A percentile compares a stretch with the other conserved stretches of the same genome.
These are phyloP conservation scores for Tetrapedia diversipes DNA, from an alignment of 2,888 invertebrate genomes.

Conservation along the genomic window DNA sequence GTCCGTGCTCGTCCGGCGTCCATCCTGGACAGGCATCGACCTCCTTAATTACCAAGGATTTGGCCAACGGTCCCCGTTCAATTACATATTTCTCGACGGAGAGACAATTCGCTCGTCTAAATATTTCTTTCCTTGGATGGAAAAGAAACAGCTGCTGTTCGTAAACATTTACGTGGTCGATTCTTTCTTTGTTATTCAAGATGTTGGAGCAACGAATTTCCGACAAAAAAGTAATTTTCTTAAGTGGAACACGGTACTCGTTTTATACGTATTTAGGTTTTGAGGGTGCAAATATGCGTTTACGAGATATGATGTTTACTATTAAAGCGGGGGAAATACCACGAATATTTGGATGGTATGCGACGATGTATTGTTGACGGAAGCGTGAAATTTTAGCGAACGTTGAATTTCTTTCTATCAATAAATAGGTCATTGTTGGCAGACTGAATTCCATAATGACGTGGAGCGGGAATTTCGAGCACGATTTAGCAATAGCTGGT, in stretches of 20 bases:
- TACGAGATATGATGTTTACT: too few relatives aligned
- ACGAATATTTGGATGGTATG: not conserved
- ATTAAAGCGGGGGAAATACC: not conserved
- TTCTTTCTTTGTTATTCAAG: too few relatives aligned
- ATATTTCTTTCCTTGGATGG: not conserved
- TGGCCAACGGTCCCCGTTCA: constrained; percentile 57
- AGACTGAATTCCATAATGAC: constrained; percentile 51
- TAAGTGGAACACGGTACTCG: too few relatives aligned
- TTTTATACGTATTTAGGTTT: too few relatives aligned
- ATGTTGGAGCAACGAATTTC: too few relatives aligned
- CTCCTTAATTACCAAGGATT: constrained; percentile 77
- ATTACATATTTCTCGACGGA: constrained; percentile 54
- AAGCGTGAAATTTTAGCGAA: not conserved
- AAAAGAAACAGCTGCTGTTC: too few relatives aligned
- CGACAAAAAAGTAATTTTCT: too few relatives aligned
- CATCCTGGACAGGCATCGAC: constrained; percentile 74
- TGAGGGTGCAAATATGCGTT: too few relatives aligned
- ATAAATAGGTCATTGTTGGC: constrained; percentile 42
- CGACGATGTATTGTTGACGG: not conserved
- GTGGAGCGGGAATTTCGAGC: constrained; percentile 56
- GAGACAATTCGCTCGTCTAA: not conserved
- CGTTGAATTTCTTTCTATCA: constrained; percentile 34
- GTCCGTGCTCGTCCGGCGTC: constrained; percentile 68
- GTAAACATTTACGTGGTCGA: too few relatives aligned
- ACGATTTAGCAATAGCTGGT: constrained; percentile 64